Percentiles rank a stretch among this genome's conserved stretches.
Conservation (phyloP, 2,113 vertebrate genomes). For the Mormyrus lacerda region DNA sequence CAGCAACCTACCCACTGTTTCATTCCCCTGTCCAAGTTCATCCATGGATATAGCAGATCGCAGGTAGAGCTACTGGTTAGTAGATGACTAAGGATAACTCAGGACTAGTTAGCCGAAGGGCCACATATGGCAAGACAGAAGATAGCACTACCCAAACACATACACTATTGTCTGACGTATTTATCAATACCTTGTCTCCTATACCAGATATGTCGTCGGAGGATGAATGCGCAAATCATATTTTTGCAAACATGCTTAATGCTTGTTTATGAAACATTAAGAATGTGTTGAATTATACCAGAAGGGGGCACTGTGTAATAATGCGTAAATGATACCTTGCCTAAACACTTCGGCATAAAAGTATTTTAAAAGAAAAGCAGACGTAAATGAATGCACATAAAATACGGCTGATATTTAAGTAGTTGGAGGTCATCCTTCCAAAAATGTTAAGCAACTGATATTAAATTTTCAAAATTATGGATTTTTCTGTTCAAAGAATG, state of each 20-base stretch:
- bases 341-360: constrained; percentile 9
- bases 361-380: background rate
- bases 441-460: background rate
- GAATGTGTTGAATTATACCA: constrained; percentile 23
- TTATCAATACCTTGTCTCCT: background rate
- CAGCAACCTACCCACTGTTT: background rate
- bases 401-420: background rate
- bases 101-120: background rate
- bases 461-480: background rate
- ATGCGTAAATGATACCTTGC: constrained; percentile 30
- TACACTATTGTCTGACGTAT: background rate
- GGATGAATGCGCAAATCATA: background rate
- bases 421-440: background rate
- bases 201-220: background rate
- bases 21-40: background rate
- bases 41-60: background rate
- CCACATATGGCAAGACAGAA: background rate
- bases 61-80: background rate
- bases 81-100: background rate
- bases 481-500: background rate
- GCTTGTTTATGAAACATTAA: background rate
- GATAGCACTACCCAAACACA: background rate
- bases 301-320: constrained; percentile 42
- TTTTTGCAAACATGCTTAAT: background rate
- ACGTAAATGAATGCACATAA: background rate